Conservation (phyloP, 2,113 vertebrate species). For the Ctenodactylus gundi region DNA sequence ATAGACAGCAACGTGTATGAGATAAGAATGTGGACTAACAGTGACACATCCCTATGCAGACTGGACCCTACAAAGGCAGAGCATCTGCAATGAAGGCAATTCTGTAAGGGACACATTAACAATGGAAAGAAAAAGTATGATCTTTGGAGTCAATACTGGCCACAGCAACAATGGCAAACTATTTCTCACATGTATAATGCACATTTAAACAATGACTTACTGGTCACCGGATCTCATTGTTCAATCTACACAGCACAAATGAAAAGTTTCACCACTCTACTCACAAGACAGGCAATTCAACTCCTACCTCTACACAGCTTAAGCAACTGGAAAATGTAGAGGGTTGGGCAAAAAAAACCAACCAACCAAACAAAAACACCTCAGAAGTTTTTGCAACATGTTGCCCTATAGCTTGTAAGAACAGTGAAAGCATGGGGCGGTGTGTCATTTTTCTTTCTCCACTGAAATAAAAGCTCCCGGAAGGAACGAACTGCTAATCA, state of each 20-base stretch:
- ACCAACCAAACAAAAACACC: too few relatives aligned
- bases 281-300: not conserved
- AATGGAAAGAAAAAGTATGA: not conserved
- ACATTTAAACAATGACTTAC: not conserved
- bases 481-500: not conserved
- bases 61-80: conserved; percentile 1
- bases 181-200: not conserved
- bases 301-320: not conserved
- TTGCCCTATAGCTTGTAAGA: not conserved
- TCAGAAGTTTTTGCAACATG: not conserved
- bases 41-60: not conserved
- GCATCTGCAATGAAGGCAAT: not conserved
- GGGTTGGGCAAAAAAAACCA: not conserved
- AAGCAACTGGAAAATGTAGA: not conserved
- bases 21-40: not conserved
- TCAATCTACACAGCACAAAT: not conserved
- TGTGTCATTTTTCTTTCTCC: not conserved
- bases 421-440: not conserved
- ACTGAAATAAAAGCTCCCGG: not conserved
- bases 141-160: not conserved
- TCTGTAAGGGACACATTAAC: not conserved
- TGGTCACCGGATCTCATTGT: not conserved
- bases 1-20: conserved; percentile 2
- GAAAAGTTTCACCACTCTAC: not conserved
- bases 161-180: not conserved